Evolutionary conservation across 2,113 vertebrate species (phyloP).

Genomic region (Mellivora capensis): DNA sequence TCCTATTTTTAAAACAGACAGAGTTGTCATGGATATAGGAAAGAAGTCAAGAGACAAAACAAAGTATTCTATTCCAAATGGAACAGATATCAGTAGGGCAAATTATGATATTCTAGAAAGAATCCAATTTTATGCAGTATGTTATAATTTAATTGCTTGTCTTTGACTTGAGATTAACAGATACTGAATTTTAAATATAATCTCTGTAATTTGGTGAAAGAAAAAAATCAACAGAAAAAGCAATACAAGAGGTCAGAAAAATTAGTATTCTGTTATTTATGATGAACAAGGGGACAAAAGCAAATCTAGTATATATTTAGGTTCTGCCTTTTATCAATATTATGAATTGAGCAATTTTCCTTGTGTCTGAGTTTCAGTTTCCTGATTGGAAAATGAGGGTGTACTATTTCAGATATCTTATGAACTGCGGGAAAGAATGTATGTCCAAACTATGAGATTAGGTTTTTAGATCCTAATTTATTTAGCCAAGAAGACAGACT

Average conservation of each 20-base stretch:
- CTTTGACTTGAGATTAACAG: background rate
- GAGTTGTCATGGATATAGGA: background rate
- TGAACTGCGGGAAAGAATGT: background rate
- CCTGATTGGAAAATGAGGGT: background rate
- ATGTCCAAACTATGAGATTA: background rate
- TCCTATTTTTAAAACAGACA: background rate
- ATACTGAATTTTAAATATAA: background rate
- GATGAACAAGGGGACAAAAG: background rate
- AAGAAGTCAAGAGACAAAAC: background rate
- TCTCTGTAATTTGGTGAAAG: background rate
- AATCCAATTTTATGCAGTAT: background rate
- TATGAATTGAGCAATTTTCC: background rate
- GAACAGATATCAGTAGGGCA: background rate
- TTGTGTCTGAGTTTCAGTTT: background rate
- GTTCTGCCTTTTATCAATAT: background rate
- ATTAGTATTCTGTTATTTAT: background rate
- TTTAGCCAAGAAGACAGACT: background rate
- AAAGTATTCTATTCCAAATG: background rate
- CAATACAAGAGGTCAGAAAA: background rate
- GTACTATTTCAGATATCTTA: background rate
- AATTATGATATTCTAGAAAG: background rate
- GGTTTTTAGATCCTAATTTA: background rate
- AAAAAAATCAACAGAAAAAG: background rate
- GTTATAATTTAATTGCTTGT: background rate
- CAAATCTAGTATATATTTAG: background rate